A percentile compares a stretch with the other conserved stretches of the same genome.
Conservation (phyloP, 2,888 invertebrate genomes). For the Zaprionus obscuricornis region DNA sequence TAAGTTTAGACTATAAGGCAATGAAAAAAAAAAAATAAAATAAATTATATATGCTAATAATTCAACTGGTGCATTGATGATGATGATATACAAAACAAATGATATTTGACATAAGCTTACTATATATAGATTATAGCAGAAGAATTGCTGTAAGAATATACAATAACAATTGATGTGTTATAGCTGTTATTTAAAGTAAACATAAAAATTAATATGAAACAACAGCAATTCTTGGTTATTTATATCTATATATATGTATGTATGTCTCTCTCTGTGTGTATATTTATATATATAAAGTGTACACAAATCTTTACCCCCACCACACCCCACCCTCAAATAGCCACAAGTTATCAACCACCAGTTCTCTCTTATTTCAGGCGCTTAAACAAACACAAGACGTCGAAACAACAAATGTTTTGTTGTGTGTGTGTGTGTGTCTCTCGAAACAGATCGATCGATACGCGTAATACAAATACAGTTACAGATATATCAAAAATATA, state of each 20-base stretch:
- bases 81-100: slow-evolving; percentile 37
- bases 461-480: slow-evolving; percentile 61
- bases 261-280: too few relatives aligned
- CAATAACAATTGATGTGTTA: too few relatives aligned
- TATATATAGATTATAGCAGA: slow-evolving; percentile 31
- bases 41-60: slow-evolving; percentile 51
- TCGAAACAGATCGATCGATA: slow-evolving; percentile 47
- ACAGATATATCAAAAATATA: slow-evolving; percentile 49
- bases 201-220: too few relatives aligned
- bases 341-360: slow-evolving; percentile 90
- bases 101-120: slow-evolving; percentile 28
- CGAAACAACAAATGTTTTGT: too few relatives aligned
- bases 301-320: too few relatives aligned
- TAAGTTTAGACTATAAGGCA: slow-evolving; percentile 52
- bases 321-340: too few relatives aligned
- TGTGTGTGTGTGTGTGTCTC: slow-evolving; percentile 68
- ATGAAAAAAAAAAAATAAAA: slow-evolving; percentile 29
- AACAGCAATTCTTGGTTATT: too few relatives aligned
- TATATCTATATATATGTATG: too few relatives aligned
- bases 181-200: too few relatives aligned
- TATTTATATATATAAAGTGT: slow-evolving; percentile 47
- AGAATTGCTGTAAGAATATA: too few relatives aligned
- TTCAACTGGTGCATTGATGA: slow-evolving; percentile 76
- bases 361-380: slow-evolving; percentile 94
- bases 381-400: slow-evolving; percentile 82